Conservation (phyloP, 2,113 vertebrate species). For the Trichechus manatus region DNA sequence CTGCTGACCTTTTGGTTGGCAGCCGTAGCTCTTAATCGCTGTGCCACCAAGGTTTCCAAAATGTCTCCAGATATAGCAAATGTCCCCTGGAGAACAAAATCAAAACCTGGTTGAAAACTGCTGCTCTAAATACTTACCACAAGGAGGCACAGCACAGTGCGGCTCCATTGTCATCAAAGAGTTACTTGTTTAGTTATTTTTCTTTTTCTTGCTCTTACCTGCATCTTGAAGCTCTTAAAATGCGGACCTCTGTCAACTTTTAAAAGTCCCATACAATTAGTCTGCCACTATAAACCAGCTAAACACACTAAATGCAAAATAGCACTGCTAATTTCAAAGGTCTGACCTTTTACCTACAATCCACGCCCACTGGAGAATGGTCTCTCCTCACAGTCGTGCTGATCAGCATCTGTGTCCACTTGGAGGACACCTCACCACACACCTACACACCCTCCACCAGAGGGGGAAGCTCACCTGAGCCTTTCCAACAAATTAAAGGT, state of each 20-base stretch:
- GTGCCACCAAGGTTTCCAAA: no score
- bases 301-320: fast-evolving
- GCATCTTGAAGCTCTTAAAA: neutral
- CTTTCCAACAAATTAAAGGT: constrained; percentile 96
- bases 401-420: fast-evolving
- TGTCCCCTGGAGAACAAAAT: neutral
- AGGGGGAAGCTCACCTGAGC: constrained; percentile 89
- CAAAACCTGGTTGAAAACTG: neutral
- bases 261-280: fast-evolving
- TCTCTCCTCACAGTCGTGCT: fast-evolving
- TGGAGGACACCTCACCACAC: neutral
- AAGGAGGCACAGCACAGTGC: neutral
- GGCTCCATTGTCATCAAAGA: neutral
- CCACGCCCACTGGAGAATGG: fast-evolving
- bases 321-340: fast-evolving
- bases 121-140: neutral
- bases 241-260: neutral
- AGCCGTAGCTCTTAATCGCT: no score
- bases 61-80: neutral
- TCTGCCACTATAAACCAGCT: neutral
- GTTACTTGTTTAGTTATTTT: neutral
- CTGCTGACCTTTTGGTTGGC: no score
- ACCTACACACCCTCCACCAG: constrained; percentile 36
- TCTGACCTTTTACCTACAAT: neutral
- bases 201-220: neutral